Percentiles rank a stretch among this genome's conserved stretches.
Conservation (phyloP, 2,113 vertebrate species). For the Monarcha castaneiventris region DNA sequence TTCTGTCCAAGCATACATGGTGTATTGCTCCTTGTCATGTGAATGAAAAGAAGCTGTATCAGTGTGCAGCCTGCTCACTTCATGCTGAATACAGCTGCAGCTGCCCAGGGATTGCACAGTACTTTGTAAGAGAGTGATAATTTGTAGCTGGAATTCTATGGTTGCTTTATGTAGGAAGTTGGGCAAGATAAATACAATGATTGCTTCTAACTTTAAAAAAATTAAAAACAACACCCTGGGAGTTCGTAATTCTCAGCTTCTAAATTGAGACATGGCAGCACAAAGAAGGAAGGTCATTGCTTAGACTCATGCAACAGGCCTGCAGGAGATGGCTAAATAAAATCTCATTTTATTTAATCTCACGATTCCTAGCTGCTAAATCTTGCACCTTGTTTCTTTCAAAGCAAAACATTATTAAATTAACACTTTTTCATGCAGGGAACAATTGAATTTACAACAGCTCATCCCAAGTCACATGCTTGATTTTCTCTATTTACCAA, state of each 20-base stretch:
- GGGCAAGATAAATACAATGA: neutral
- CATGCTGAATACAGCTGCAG: neutral
- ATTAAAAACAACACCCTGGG: neutral
- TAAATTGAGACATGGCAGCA: neutral
- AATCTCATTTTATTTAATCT: neutral
- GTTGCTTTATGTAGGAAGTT: neutral
- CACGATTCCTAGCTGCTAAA: neutral
- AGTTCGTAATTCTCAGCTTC: neutral
- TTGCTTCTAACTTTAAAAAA: neutral
- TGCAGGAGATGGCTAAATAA: neutral
- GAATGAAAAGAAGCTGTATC: neutral
- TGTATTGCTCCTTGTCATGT: neutral
- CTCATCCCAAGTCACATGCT: neutral
- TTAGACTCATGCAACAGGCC: neutral
- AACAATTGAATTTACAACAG: neutral
- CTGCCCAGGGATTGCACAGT: neutral
- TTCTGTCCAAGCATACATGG: neutral
- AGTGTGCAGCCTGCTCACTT: neutral
- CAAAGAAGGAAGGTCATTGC: neutral
- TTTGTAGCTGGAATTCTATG: conserved; percentile 1
- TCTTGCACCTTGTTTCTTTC: neutral
- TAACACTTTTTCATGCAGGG: neutral
- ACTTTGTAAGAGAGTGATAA: neutral
- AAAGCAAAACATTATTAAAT: neutral
- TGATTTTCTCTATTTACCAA: neutral